These are phyloP conservation scores for Drosophila lowei DNA, from an alignment of 1,140 invertebrate genomes.

Conservation along the genomic window DNA sequence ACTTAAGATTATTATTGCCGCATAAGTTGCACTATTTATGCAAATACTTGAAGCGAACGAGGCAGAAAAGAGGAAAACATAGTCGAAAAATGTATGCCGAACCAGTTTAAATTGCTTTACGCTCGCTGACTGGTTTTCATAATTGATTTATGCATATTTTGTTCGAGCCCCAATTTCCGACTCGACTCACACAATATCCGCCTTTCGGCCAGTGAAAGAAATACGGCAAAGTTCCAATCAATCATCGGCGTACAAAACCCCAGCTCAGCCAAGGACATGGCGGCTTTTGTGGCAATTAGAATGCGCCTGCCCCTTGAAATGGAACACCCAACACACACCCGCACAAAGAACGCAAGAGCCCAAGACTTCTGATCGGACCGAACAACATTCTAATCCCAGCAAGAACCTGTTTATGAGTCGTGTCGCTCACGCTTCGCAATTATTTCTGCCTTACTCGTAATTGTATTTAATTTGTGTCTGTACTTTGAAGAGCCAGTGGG, in stretches of 20 bases:
- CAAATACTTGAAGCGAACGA: conserved; percentile 21
- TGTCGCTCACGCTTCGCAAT: conserved; percentile 29
- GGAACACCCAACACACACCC: conserved; percentile 45
- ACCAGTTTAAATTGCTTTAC: conserved; percentile 42
- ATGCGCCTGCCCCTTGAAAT: conserved; percentile 31
- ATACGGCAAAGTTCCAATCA: conserved; percentile 50
- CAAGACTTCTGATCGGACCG: neutral
- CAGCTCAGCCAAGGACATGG: conserved; percentile 32
- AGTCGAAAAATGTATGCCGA: conserved; percentile 24
- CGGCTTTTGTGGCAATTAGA: conserved; percentile 25
- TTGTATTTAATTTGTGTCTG: conserved; percentile 44
- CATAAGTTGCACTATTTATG: conserved; percentile 47
- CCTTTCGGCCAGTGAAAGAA: conserved; percentile 27
- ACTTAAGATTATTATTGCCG: conserved; percentile 30
- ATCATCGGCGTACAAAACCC: conserved; percentile 37
- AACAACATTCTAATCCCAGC: conserved; percentile 53
- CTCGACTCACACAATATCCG: conserved; percentile 39
- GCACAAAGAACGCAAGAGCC: conserved; percentile 30
- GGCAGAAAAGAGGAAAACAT: conserved; percentile 10
- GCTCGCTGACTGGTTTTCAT: conserved; percentile 43
- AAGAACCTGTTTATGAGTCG: conserved; percentile 48
- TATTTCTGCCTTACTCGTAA: conserved; percentile 58
- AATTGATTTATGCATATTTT: conserved; percentile 45
- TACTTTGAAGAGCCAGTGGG: conserved; percentile 10
- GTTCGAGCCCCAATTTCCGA: conserved; percentile 33